A percentile compares a stretch with the other conserved stretches of the same genome.
These are phyloP conservation scores for Colletes collaris DNA, from an alignment of 2,888 invertebrate genomes.

Conservation along the genomic window DNA sequence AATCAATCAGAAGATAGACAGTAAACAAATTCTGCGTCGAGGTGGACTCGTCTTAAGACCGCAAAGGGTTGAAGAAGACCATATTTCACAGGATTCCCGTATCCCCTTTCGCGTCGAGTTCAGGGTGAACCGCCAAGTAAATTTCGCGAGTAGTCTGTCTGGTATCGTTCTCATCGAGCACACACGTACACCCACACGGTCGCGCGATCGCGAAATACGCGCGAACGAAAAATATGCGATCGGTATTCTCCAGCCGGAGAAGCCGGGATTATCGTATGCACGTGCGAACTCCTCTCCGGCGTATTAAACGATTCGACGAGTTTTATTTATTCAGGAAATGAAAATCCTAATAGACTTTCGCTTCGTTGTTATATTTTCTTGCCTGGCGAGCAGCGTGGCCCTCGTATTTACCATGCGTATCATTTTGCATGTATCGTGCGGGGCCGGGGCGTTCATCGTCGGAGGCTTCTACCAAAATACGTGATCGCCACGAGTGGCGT, in stretches of 20 bases:
- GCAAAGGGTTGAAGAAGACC: too few relatives aligned
- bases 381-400: slow-evolving; percentile 49
- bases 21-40: too few relatives aligned
- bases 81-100: too few relatives aligned
- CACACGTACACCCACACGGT: neutral
- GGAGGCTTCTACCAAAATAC: slow-evolving; percentile 39
- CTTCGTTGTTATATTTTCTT: slow-evolving; percentile 73
- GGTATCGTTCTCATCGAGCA: slow-evolving; percentile 2
- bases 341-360: slow-evolving; percentile 74
- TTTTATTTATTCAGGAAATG: slow-evolving; percentile 73
- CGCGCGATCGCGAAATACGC: too few relatives aligned
- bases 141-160: slow-evolving; percentile 20
- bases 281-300: slow-evolving; percentile 66
- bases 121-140: slow-evolving; percentile 54
- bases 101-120: slow-evolving; percentile 64
- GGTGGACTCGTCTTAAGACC: too few relatives aligned
- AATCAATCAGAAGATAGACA: too few relatives aligned
- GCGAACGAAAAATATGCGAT: slow-evolving; percentile 51
- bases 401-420: slow-evolving; percentile 59
- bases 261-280: slow-evolving; percentile 68
- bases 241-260: slow-evolving; percentile 58
- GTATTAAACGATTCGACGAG: slow-evolving; percentile 72
- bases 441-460: neutral
- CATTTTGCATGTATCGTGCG: too few relatives aligned
- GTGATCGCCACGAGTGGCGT: slow-evolving; percentile 41